Evolutionary conservation across 2,797 vertebrate species (phyloP), one percentile per base, ranked within the genome.

Genomic region (Melanotaenia boesemani): DNA sequence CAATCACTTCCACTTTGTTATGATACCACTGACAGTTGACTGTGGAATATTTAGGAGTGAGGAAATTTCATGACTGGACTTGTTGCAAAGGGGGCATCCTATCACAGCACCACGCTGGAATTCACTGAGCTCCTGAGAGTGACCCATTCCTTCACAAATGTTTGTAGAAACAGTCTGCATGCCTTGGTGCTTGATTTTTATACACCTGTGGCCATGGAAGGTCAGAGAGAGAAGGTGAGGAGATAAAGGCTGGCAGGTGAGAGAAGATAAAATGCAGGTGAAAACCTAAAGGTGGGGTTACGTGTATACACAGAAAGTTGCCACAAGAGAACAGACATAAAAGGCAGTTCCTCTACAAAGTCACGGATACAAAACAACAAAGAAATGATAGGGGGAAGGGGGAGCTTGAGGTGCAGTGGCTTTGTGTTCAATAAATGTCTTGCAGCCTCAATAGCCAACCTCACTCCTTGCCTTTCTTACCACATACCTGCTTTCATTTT

Each of bases 401-500:
- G 30, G 71, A 70, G 63, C 44, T 44, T 34, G 52, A 46, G 55
- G 48, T 24, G 59, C 36, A 70, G 63, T 58, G 46, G 79, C 69
- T 79, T 54, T 69, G 63, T 59, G 55, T 78, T 86, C 62, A 82
- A 78, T 80, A 83, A 70, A 36, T 34, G 55, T 67, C 71, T 72
- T 56, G 63, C 34, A 65, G 72, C 50, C 22, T 58, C 67, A 12
- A 56, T 8, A 65, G 66, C 50, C 39, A 22, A 12, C 50, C 73
- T 59, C 64, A 2, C 24, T 66, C 52, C 2, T 52, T 22, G 34
- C 39, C 36, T 67, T 55, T 79, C 57, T 66, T 71, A 72, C 81
- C 70, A 70, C 46, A 70, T 72, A 74, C 62, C 58, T 10, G 13
- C 76, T 76, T 73, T 80, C 58, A 50, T 50, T 22, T 18, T 59